Percentiles rank a stretch among this genome's conserved stretches.
These are phyloP conservation scores for Halictus ligatus DNA, from an alignment of 2,888 invertebrate genomes.

Conservation along the genomic window DNA sequence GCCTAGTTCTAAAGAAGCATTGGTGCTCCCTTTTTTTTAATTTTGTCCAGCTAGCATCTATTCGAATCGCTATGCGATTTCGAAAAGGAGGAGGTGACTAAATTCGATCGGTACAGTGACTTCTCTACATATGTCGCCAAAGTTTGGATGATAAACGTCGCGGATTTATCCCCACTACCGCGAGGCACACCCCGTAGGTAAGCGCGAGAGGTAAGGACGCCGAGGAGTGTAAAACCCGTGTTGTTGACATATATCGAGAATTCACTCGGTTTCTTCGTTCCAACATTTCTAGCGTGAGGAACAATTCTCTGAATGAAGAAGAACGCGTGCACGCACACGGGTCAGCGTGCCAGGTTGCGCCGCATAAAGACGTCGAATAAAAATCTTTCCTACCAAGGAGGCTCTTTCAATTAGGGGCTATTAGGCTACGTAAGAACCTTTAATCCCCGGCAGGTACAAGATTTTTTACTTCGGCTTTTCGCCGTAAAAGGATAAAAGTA, in stretches of 20 bases:
- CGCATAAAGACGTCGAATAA: constrained; percentile 71
- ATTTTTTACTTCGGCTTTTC: constrained; percentile 74
- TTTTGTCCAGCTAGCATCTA: no score
- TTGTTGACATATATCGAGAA: no score
- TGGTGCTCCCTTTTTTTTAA: no score
- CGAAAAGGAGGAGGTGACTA: neutral
- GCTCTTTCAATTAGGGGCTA: constrained; percentile 79
- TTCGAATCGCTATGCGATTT: no score
- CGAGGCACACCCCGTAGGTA: no score
- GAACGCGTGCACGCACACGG: constrained; percentile 1
- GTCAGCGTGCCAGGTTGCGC: constrained; percentile 55
- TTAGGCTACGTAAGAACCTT: constrained; percentile 77
- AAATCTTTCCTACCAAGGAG: constrained; percentile 61
- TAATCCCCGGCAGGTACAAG: constrained; percentile 73
- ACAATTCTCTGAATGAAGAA: constrained; percentile 28
- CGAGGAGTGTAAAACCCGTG: no score
- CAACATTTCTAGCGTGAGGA: neutral
- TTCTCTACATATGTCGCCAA: no score
- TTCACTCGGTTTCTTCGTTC: neutral
- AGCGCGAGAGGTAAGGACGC: no score
- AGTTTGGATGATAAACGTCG: no score
- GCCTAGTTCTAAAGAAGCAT: no score
- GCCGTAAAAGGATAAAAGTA: constrained; percentile 70
- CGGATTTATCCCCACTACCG: no score
- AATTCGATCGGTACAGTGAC: no score